Percentiles rank a stretch among this genome's conserved stretches.
These are phyloP conservation scores for Stegostoma tigrinum DNA, from an alignment of 2,113 vertebrate genomes.

Conservation along the genomic window DNA sequence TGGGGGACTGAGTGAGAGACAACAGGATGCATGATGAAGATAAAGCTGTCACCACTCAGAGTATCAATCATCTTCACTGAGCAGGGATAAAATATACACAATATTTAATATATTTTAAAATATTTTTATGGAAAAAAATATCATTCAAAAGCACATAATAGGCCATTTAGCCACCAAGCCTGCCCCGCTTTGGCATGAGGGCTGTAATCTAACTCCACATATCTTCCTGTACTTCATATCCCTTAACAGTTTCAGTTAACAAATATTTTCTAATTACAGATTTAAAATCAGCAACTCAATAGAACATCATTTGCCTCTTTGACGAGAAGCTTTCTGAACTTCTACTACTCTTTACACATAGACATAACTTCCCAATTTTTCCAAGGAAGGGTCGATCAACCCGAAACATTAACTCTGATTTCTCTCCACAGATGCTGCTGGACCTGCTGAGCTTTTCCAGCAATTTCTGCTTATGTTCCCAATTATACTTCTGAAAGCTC, in stretches of 20 bases:
- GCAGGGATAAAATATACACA: no score
- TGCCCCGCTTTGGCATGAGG: not conserved
- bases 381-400: no score
- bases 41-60: not conserved
- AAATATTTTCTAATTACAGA: not conserved
- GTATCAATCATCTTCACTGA: not conserved
- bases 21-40: not conserved
- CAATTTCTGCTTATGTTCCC: no score
- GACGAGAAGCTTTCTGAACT: not conserved
- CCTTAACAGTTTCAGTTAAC: not conserved
- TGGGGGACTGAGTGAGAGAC: not conserved
- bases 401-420: no score
- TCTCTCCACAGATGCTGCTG: no score
- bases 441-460: no score
- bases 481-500: not conserved
- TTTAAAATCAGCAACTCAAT: not conserved
- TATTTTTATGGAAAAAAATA: no score
- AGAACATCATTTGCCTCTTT: not conserved
- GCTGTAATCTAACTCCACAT: not conserved
- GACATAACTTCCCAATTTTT: not conserved
- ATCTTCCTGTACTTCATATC: not conserved
- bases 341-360: not conserved
- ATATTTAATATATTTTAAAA: no score
- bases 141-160: not conserved
- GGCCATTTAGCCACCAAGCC: not conserved